These are phyloP conservation scores for Drosophila lacicola DNA, from an alignment of 2,888 invertebrate genomes.

Conservation along the genomic window DNA sequence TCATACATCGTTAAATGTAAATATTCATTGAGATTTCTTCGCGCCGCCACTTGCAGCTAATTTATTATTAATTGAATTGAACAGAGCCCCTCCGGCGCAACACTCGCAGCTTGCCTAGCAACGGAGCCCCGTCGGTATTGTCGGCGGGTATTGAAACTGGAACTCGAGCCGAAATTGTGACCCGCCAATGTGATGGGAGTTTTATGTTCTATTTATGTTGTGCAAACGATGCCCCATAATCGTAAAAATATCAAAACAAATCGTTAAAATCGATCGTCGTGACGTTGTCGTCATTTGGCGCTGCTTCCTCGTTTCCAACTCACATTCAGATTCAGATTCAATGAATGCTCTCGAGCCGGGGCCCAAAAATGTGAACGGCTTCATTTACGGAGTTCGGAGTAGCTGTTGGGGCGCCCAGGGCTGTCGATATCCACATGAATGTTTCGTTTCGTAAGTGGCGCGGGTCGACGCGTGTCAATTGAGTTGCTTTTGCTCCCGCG, in stretches of 20 bases:
- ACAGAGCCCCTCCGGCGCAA: slow-evolving; percentile 18
- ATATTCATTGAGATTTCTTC: slow-evolving; percentile 76
- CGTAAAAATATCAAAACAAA: slow-evolving; percentile 86
- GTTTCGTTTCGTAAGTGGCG: slow-evolving; percentile 29
- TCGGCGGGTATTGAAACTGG: not conserved
- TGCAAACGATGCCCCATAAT: slow-evolving; percentile 85
- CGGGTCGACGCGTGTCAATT: slow-evolving; percentile 75
- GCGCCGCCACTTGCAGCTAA: slow-evolving; percentile 62
- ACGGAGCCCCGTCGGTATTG: not conserved
- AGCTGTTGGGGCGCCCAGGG: slow-evolving; percentile 26
- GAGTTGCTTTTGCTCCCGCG: slow-evolving; percentile 49
- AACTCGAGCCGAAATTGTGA: slow-evolving; percentile 12
- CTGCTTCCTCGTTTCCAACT: slow-evolving; percentile 36
- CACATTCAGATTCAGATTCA: slow-evolving; percentile 50
- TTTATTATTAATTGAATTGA: slow-evolving; percentile 78
- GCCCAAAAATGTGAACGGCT: slow-evolving; percentile 41
- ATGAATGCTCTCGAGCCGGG: slow-evolving; percentile 31
- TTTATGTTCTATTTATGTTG: slow-evolving; percentile 85
- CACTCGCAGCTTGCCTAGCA: not conserved
- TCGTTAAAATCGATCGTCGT: slow-evolving; percentile 85
- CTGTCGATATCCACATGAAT: slow-evolving; percentile 14
- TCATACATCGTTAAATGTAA: slow-evolving; percentile 60
- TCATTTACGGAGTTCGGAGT: slow-evolving; percentile 57
- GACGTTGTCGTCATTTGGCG: slow-evolving; percentile 35
- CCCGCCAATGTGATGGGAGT: slow-evolving; percentile 55